phyloP scores from a whole-genome alignment of 1,140 invertebrate genomes.

The Adoxophyes honmai region DNA sequence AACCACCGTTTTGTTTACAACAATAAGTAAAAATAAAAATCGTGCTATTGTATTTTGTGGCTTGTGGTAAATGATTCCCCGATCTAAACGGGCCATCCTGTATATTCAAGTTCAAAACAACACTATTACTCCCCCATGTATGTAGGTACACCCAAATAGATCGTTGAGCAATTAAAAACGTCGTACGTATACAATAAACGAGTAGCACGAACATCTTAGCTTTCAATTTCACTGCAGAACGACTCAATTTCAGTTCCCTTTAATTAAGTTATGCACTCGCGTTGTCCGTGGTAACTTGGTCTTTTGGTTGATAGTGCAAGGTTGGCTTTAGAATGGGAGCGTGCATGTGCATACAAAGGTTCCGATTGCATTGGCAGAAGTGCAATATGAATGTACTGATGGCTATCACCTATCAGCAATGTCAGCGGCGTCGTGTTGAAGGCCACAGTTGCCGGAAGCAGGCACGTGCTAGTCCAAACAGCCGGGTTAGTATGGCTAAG shows the following conservation, averaged over 20 bases:
- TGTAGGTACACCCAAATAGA: too few species aligned
- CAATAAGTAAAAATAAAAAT: too few species aligned
- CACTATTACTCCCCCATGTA: too few species aligned
- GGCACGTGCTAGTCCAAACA: slow-evolving; percentile 24
- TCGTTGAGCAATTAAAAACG: too few species aligned
- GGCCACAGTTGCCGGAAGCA: slow-evolving; percentile 44
- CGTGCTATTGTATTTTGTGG: too few species aligned
- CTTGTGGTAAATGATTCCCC: too few species aligned
- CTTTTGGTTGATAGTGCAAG: slow-evolving; percentile 18
- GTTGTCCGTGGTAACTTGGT: background rate
- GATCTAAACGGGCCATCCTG: too few species aligned
- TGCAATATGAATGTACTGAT: slow-evolving; percentile 41
- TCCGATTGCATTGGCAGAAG: slow-evolving; percentile 58
- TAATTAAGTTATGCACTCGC: slow-evolving; percentile 28
- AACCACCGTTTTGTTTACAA: too few species aligned
- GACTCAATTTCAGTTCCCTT: slow-evolving; percentile 50
- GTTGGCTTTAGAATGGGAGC: slow-evolving; percentile 29
- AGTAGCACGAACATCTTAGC: background rate
- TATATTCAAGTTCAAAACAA: too few species aligned
- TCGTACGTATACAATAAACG: too few species aligned
- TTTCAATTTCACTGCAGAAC: slow-evolving; percentile 43
- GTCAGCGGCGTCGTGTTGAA: slow-evolving; percentile 48
- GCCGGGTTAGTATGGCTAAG: too few species aligned
- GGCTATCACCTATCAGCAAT: slow-evolving; percentile 36
- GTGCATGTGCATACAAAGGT: slow-evolving; percentile 38